Conservation (phyloP, 2,888 invertebrate genomes). For the Pilophorus perplexus region DNA sequence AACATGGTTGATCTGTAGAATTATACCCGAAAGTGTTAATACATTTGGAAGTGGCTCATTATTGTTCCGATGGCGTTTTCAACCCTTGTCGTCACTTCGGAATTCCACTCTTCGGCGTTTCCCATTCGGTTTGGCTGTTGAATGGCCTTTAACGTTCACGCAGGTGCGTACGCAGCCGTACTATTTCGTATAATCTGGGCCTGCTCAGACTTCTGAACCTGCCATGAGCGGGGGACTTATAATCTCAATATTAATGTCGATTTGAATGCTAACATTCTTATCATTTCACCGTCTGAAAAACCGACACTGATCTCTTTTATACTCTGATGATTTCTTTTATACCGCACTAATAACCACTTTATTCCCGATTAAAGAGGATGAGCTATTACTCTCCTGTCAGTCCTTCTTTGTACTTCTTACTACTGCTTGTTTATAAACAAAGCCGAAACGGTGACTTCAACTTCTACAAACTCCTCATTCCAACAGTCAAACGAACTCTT, state of each 20-base stretch:
- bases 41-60: background rate
- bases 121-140: slow-evolving; percentile 40
- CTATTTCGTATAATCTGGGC: slow-evolving; percentile 77
- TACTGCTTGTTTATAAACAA: too few species aligned
- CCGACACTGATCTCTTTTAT: too few species aligned
- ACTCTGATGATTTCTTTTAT: too few species aligned
- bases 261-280: too few species aligned
- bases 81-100: background rate
- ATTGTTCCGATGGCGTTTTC: background rate
- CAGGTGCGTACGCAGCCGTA: slow-evolving; percentile 97
- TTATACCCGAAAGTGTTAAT: slow-evolving; percentile 42
- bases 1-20: slow-evolving; percentile 47
- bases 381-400: too few species aligned
- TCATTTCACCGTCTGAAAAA: too few species aligned
- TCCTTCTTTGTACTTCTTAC: too few species aligned
- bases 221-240: slow-evolving; percentile 48
- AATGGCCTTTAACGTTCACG: slow-evolving; percentile 58
- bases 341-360: too few species aligned
- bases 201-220: slow-evolving; percentile 65
- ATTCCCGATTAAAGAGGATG: too few species aligned
- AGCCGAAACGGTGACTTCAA: too few species aligned
- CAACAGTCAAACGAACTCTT: too few species aligned
- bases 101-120: background rate
- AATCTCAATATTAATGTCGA: background rate
- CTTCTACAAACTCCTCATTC: too few species aligned